Evolutionary conservation across 1,140 invertebrate genomes (phyloP), one percentile per base, ranked within the genome.

Genomic region (Octopus bimaculoides): DNA sequence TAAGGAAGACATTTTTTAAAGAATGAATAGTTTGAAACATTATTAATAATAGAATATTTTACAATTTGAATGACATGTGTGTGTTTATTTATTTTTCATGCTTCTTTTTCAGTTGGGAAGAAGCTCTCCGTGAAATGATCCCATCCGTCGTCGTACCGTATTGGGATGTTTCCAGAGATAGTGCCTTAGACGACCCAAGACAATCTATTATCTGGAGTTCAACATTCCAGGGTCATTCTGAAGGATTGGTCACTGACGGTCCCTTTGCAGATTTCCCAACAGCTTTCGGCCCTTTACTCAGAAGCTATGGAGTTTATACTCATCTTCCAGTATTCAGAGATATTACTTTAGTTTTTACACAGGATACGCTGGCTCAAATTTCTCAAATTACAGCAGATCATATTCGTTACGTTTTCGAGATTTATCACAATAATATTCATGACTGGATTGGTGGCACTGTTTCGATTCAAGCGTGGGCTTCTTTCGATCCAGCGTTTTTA

Each of bases 151-250:
- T 87, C 0, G 80, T 90, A 7, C 89, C 89, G 9, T 90, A 90
- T 77, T 90, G 89, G 89, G 88, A 87, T 52, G 82, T 82, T 17
- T 82, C 83, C 0, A 54, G 89, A 17, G 89, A 89, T 71, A 81
- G 78, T 12, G 84, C 83, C 69, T 79, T 90, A 52, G 81, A 83
- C 0, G 82, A 87, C 78, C 78, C 82, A 4, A 84, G 83, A 14
- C 82, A 87, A 52, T 90, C 89, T 8, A 83, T 89, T 20, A 79
- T 90, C 66, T 90, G 88, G 81, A 83, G 83, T 53, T 73, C 79
- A 6, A 75, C 82, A 5, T 84, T 90, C 41, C 82, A 89, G 66
- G 90, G 90, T 12, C 90, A 88, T 80, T 84, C 84, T 52, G 86
- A 89, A 79, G 89, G 89, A 14, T 82, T 80, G 54, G 87, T 89